A percentile compares a stretch with the other conserved stretches of the same genome.
Evolutionary conservation across 1,140 invertebrate genomes (phyloP).

Genomic region (Melanaphis sacchari): DNA sequence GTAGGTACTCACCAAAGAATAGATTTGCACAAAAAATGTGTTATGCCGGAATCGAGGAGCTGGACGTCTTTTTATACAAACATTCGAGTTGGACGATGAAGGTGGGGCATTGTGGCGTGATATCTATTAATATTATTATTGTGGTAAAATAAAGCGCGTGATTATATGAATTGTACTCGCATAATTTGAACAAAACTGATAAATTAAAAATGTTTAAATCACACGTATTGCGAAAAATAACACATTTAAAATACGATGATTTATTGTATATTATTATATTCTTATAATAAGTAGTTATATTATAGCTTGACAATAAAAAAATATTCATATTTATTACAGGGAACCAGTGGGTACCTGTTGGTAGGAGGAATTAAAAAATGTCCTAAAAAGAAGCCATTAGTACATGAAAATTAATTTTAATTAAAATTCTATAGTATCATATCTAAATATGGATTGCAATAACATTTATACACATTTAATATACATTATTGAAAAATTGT

Average conservation of each 20-base stretch:
- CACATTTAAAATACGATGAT: not conserved
- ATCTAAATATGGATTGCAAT: too few relatives aligned
- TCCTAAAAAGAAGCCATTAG: too few relatives aligned
- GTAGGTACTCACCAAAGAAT: constrained; percentile 7
- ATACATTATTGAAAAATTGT: too few relatives aligned
- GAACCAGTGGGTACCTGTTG: not conserved
- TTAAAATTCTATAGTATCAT: too few relatives aligned
- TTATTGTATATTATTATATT: not conserved
- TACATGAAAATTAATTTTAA: too few relatives aligned
- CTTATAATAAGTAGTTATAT: not conserved
- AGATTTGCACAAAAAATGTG: constrained; percentile 24
- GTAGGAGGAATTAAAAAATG: too few relatives aligned
- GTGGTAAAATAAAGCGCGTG: not conserved
- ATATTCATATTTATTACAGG: not conserved
- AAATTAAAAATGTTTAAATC: not conserved
- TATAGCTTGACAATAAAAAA: not conserved
- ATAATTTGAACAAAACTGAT: not conserved
- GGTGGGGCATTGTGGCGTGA: not conserved
- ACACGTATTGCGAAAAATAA: not conserved
- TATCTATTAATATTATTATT: not conserved
- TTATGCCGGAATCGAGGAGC: not conserved
- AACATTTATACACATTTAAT: too few relatives aligned
- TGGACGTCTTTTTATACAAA: not conserved
- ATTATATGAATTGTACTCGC: not conserved
- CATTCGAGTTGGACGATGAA: not conserved